phyloP scores from a whole-genome alignment of 2,797 vertebrate species.

The Yasuhikotakia modesta region DNA sequence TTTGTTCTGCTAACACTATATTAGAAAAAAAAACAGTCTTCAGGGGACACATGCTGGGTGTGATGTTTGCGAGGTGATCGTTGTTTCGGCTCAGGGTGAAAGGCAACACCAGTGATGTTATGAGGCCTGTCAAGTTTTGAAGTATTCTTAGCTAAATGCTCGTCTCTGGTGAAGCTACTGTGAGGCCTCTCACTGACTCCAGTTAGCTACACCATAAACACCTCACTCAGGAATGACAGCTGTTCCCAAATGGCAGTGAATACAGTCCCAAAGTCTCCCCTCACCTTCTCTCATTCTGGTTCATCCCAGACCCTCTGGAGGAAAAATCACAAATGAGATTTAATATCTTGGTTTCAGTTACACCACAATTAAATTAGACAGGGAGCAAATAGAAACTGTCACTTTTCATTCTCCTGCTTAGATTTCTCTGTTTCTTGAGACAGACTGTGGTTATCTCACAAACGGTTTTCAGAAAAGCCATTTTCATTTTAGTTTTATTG shows the following conservation, averaged over 20 bases:
- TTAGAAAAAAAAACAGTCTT: not conserved
- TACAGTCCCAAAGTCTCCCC: constrained; percentile 23
- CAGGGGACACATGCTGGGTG: not conserved
- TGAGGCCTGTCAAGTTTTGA: constrained; percentile 39
- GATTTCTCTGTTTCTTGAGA: too few species aligned
- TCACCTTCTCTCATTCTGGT: not conserved
- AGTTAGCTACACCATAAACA: constrained; percentile 58
- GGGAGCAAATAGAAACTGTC: too few species aligned
- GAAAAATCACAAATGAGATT: not conserved
- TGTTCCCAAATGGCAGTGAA: constrained; percentile 51
- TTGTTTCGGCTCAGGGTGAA: constrained; percentile 32
- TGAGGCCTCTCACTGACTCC: constrained; percentile 26
- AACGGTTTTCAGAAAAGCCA: too few species aligned
- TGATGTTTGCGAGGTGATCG: constrained; percentile 25
- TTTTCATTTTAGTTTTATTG: too few species aligned
- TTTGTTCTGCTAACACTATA: not conserved
- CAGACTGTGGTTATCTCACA: too few species aligned
- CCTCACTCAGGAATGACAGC: constrained; percentile 60
- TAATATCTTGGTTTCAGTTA: too few species aligned
- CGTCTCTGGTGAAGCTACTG: constrained; percentile 34
- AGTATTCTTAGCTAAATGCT: constrained; percentile 51
- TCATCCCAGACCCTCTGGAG: not conserved
- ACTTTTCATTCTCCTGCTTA: too few species aligned
- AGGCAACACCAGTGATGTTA: constrained; percentile 33
- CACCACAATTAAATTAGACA: not conserved